Evolutionary conservation across 2,113 vertebrate genomes (phyloP), one percentile per base, ranked within the genome.

Genomic region (Lepus timidus): DNA sequence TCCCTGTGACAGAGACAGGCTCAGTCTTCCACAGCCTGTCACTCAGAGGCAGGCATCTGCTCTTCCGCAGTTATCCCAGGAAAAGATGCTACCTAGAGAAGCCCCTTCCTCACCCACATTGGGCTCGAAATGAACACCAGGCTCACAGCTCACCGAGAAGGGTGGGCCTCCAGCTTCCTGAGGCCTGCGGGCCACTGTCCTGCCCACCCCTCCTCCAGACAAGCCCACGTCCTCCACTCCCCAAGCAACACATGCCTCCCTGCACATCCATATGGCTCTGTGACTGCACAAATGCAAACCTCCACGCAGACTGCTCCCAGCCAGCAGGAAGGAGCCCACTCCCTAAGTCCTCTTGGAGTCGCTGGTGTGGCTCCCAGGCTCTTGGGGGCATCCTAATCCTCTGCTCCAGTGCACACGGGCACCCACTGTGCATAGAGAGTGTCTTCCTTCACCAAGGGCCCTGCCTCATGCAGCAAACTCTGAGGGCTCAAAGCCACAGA

Each of bases 261-360:
- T 25, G 58, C 12, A 39, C 78, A 74, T 71, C 95, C 97, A 95
- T 86, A 95, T 95, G 97, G 96, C 93, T 94, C 82, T 31, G 68
- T 65, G 62, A 91, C 67, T 96, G 91, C 93, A 97, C 88, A 95
- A 95, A 95, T 29, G 87, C 91, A 88, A 89, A 93, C 73, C 70
- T 61, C 90, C 62, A 82, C 73, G 87, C 93, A 96, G 85, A 90
- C 33, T 78, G 85, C n/a, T 88, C 90, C 71, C 95, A 96, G 81
- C 94, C 70, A 96, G 64, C 90, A 97, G 55, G 78, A 87, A 90
- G 51, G 68, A 90, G 33, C 74, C 88, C 51, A 85, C 88, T 89
- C 82, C 44, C 89, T 92, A 62, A 96, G 76, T 91, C 87, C 79
- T 85, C 55, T 93, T 49, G 58, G 11, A 88, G 52, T 51, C 67